Conservation (phyloP, 1,140 invertebrate genomes). For the Hyposmocoma kahamanoa region DNA sequence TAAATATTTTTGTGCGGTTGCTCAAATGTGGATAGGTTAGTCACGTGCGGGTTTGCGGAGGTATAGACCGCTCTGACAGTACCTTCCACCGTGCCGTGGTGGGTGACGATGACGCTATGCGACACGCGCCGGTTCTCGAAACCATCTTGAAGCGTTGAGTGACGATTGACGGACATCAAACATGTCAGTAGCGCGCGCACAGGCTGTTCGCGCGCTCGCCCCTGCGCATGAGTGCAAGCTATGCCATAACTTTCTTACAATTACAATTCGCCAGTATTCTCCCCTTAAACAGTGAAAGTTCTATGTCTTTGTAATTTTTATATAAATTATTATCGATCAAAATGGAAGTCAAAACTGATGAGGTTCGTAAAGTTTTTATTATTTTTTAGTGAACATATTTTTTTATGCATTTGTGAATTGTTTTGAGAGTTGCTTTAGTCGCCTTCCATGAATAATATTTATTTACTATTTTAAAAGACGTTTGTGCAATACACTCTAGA, state of each 20-base stretch:
- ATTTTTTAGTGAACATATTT: constrained; percentile 3
- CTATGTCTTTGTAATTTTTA: not conserved
- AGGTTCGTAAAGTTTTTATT: constrained; percentile 24
- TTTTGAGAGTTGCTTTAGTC: not conserved
- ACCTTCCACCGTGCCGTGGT: no score
- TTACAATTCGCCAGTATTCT: not conserved
- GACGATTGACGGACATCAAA: no score
- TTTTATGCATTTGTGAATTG: not conserved
- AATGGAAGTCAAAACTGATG: constrained; percentile 24
- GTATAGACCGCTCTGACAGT: no score
- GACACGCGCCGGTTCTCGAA: no score
- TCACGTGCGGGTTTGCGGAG: no score
- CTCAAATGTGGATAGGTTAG: no score
- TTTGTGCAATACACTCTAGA: no score
- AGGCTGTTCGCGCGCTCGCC: constrained; percentile 29
- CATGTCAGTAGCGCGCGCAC: constrained; percentile 31
- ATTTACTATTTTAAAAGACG: no score
- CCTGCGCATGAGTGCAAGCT: constrained; percentile 20
- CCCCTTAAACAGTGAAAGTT: not conserved
- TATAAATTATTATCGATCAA: not conserved
- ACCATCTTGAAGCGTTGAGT: no score
- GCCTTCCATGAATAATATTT: no score
- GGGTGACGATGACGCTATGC: no score
- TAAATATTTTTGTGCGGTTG: no score
- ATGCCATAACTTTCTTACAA: constrained; percentile 6